phyloP scores from a whole-genome alignment of 2,888 invertebrate genomes.

The Nemotelus nigrinus region DNA sequence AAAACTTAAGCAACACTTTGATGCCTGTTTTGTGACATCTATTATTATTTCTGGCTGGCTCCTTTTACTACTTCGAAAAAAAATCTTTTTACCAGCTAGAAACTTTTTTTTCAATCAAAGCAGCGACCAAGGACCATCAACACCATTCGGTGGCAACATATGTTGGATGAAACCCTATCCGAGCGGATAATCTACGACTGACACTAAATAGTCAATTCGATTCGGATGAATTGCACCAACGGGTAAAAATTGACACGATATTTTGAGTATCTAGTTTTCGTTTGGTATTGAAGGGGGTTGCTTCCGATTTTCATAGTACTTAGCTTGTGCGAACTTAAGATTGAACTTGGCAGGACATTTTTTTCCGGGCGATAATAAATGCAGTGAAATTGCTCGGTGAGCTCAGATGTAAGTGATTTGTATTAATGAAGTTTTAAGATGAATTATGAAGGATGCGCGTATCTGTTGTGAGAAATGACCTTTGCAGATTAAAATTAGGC shows the following conservation, averaged over 20 bases:
- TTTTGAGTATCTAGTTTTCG: constrained; percentile 3
- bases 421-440: constrained; percentile 47
- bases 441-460: constrained; percentile 33
- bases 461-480: not conserved
- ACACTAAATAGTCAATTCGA: constrained; percentile 47
- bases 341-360: constrained; percentile 28
- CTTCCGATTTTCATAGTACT: constrained; percentile 28
- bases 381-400: constrained; percentile 35
- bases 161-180: constrained; percentile 39
- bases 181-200: not conserved
- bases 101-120: not conserved
- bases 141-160: constrained; percentile 46
- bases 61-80: not conserved
- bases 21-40: not conserved
- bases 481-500: not conserved
- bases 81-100: not conserved
- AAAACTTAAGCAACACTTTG: constrained; percentile 21
- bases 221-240: constrained; percentile 49
- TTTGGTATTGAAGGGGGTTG: constrained; percentile 40
- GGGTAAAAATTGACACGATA: constrained; percentile 46
- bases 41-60: not conserved
- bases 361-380: constrained; percentile 47
- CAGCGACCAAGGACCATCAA: constrained; percentile 19
- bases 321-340: constrained; percentile 45
- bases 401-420: constrained; percentile 51